Base-by-base conservation (phyloP, 2,113 vertebrate genomes). In the Bufo bufo region DNA sequence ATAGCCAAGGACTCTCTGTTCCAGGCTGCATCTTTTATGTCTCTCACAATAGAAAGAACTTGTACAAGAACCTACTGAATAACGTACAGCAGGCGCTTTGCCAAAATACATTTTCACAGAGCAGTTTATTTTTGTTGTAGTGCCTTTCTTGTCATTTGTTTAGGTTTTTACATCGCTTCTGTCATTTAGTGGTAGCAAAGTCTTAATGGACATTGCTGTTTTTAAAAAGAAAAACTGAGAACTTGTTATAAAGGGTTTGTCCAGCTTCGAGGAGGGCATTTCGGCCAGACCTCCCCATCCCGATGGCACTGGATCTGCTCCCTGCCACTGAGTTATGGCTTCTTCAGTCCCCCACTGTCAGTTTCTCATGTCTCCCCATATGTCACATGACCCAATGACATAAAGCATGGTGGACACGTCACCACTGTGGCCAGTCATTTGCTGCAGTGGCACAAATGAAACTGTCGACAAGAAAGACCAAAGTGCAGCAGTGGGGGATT, bases 1-100 rank as follows among this genome's bases (percentile, higher is more conserved):
- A 86, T 86, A 88, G 19, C 9, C 54, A 16, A 82, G 54, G 87
- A 89, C 20, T 77, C 84, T 52, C 87, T 89, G 81, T 82, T 90
- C 83, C 89, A 87, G 80, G 11, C 50, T 89, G 50, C 65, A 89
- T 86, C 86, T 87, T 85, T 91, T 90, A 77, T 77, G 72, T 13
- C 89, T 6, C 85, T 81, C 63, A 65, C 88, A 86, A 50, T 89
- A 6, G 89, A 90, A 85, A 82, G 54, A 84, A 78, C n/a, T 4
- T 47, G 5, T 0, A 3, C 63, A 52, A 47, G 71, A 80, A 10
- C 0, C 78, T 66, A 43, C 0, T 59, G 89, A 78, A 84, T 61
- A 65, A 77, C 81, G 43, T 63, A 77, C 79, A 65, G 81, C 58
- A 61, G 59, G n/a, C 61, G 56, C 45, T 23, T 77, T 77, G 20